A percentile compares a stretch with the other conserved stretches of the same genome.
Evolutionary conservation across 2,888 invertebrate genomes (phyloP).

Genomic region (Andrena fulva): DNA sequence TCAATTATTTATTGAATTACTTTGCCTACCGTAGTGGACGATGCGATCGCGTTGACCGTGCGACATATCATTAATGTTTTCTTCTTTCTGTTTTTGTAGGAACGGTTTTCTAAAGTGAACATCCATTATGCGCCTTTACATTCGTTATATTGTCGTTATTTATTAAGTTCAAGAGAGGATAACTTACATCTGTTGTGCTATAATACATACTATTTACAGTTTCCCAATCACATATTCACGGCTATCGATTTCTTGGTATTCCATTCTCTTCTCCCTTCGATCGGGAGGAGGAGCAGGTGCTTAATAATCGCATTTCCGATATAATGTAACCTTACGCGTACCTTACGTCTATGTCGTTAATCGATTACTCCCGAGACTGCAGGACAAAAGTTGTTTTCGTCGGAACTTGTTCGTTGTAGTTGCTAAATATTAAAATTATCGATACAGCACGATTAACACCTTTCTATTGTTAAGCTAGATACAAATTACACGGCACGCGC

Average conservation of each 20-base stretch:
- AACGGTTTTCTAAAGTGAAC: slow-evolving; percentile 47
- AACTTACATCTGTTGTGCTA: slow-evolving; percentile 81
- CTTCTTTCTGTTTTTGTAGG: slow-evolving; percentile 32
- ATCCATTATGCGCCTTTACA: slow-evolving; percentile 53
- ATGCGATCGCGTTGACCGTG: slow-evolving; percentile 20
- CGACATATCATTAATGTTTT: background rate
- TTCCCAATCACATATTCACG: slow-evolving; percentile 51
- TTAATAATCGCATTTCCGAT: slow-evolving; percentile 46
- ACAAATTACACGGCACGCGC: slow-evolving; percentile 34
- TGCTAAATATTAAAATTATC: slow-evolving; percentile 37
- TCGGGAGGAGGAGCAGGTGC: slow-evolving; percentile 45
- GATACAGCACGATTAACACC: slow-evolving; percentile 6
- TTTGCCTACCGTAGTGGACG: slow-evolving; percentile 27
- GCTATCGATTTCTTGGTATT: slow-evolving; percentile 23
- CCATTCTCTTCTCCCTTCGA: slow-evolving; percentile 20
- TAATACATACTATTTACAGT: slow-evolving; percentile 82
- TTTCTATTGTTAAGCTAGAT: slow-evolving; percentile 23
- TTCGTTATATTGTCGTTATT: slow-evolving; percentile 82
- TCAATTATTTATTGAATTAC: slow-evolving; percentile 43
- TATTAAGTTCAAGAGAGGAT: slow-evolving; percentile 81
- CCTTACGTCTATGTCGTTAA: slow-evolving; percentile 64
- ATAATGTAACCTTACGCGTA: slow-evolving; percentile 63
- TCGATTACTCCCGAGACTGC: slow-evolving; percentile 65
- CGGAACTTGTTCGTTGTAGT: slow-evolving; percentile 60
- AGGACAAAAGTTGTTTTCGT: slow-evolving; percentile 63